Conservation (phyloP, 2,113 vertebrate genomes). For the Tretioscincus oriximinensis region DNA sequence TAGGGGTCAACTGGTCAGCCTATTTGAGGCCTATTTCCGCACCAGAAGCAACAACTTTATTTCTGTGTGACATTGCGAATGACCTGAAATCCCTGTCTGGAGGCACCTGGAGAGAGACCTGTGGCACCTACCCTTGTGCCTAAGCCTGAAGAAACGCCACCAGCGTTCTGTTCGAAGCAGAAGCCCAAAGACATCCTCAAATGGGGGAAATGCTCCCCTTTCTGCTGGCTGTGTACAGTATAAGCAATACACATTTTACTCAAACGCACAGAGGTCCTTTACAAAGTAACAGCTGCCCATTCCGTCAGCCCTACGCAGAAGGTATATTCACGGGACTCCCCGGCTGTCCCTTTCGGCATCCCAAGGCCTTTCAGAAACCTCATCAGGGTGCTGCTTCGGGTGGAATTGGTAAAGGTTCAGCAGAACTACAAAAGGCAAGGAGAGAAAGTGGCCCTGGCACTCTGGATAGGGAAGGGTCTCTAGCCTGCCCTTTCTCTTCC, state of each 20-base stretch:
- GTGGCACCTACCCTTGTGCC: no score
- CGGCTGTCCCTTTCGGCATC: not conserved
- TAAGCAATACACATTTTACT: not conserved
- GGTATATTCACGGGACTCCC: no score
- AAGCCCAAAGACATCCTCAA: not conserved
- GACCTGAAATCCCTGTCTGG: not conserved
- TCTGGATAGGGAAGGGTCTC: not conserved
- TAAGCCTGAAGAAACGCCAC: not conserved
- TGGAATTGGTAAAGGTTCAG: not conserved
- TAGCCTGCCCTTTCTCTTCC: not conserved
- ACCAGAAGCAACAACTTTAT: not conserved
- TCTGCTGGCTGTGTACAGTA: not conserved
- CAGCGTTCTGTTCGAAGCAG: not conserved
- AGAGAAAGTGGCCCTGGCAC: not conserved
- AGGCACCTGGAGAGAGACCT: not conserved
- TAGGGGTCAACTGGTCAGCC: no score
- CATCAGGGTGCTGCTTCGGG: not conserved
- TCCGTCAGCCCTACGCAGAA: not conserved
- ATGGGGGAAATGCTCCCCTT: not conserved
- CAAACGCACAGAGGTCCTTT: not conserved
- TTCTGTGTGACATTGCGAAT: not conserved
- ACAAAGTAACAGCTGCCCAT: not conserved
- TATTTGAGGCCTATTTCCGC: not conserved
- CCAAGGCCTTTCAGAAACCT: no score
- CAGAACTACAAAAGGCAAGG: not conserved